phyloP scores from a whole-genome alignment of 2,888 invertebrate species.

The Aelia acuminata region DNA sequence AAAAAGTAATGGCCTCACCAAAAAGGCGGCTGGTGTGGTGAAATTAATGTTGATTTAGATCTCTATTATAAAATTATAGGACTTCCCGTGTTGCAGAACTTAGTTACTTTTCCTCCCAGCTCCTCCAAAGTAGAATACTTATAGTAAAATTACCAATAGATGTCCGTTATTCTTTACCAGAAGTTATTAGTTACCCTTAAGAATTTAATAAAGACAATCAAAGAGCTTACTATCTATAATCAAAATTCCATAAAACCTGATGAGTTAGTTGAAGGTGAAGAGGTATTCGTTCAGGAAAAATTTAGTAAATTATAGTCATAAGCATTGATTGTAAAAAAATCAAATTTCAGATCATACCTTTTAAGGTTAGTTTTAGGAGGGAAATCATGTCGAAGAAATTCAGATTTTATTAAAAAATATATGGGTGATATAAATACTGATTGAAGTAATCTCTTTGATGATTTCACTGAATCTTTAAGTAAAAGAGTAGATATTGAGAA shows the following conservation, averaged over 20 bases:
- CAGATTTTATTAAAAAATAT: no score
- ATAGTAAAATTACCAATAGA: neutral
- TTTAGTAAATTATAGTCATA: neutral
- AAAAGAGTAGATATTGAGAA: no score
- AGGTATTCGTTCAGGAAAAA: neutral
- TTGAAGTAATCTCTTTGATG: no score
- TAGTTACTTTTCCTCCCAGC: neutral
- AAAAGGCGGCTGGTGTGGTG: neutral
- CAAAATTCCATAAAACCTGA: neutral
- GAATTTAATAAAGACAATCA: neutral
- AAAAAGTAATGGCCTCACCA: no score
- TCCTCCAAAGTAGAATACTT: neutral
- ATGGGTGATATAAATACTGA: no score
- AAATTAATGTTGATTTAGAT: neutral
- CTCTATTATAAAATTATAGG: neutral
- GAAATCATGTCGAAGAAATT: no score
- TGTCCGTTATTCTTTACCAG: neutral
- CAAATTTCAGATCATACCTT: neutral
- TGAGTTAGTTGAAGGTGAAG: neutral
- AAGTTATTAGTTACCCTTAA: neutral
- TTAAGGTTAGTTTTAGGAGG: no score
- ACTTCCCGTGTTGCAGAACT: conserved; percentile 11
- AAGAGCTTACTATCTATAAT: neutral
- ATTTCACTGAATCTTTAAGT: no score
- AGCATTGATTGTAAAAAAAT: neutral